These are phyloP conservation scores for Eulacestoma nigropectus DNA, from an alignment of 2,113 vertebrate species.

Conservation along the genomic window DNA sequence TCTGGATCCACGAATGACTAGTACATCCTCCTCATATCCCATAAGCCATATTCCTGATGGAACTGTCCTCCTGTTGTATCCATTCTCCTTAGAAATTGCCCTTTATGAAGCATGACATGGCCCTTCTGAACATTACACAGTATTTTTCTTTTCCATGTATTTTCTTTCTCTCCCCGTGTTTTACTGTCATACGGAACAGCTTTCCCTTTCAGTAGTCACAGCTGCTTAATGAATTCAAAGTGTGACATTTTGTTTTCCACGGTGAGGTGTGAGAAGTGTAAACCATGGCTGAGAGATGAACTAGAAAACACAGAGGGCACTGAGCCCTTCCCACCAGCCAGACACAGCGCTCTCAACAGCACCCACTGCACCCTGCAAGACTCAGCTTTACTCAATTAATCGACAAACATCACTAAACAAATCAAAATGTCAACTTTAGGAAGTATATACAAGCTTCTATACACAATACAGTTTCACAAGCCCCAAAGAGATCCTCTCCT, in stretches of 20 bases:
- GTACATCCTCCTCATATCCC: neutral
- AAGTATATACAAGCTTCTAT: neutral
- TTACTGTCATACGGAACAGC: neutral
- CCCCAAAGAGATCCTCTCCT: neutral
- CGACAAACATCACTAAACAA: neutral
- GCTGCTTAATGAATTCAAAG: constrained; percentile 13
- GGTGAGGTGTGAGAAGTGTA: neutral
- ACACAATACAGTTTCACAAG: neutral
- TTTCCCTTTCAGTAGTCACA: neutral
- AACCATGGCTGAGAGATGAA: neutral
- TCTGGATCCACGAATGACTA: neutral
- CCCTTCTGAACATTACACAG: neutral
- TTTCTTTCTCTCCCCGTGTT: neutral
- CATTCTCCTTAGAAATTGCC: neutral
- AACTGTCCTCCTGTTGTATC: neutral
- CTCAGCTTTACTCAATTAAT: neutral
- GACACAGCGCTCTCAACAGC: neutral
- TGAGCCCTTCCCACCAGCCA: neutral
- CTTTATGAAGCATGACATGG: neutral
- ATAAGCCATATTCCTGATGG: neutral
- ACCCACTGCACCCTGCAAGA: neutral
- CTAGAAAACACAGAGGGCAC: neutral
- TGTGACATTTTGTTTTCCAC: constrained; percentile 27
- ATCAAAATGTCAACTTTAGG: neutral
- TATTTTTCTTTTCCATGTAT: neutral